Evolutionary conservation across 2,888 invertebrate genomes (phyloP).

Genomic region (Kryphioiulus occultus): DNA sequence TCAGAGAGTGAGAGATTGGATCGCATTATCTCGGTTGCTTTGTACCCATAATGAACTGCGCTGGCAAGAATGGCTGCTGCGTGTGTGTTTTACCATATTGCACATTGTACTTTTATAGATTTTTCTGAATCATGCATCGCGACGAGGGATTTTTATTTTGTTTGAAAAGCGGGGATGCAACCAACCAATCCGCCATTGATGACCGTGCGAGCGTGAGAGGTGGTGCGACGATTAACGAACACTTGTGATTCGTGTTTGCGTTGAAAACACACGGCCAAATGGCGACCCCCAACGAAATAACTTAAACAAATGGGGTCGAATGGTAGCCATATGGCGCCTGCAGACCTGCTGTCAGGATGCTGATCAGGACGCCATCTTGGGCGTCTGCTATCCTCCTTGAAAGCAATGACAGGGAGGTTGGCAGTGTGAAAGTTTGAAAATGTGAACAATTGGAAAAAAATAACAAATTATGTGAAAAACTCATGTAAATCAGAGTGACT

Average conservation of each 20-base stretch:
- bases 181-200: background rate
- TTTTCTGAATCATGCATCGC: slow-evolving; percentile 8
- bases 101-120: slow-evolving; percentile 2
- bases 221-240: background rate
- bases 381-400: too few species aligned
- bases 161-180: background rate
- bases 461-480: too few species aligned
- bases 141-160: background rate
- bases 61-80: background rate
- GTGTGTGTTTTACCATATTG: slow-evolving; percentile 14
- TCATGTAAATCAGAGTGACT: too few species aligned
- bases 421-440: too few species aligned
- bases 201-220: background rate
- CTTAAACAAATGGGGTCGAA: background rate
- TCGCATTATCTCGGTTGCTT: background rate
- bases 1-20: slow-evolving; percentile 21
- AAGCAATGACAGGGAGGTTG: background rate
- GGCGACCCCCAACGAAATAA: background rate
- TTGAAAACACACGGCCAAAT: background rate
- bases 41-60: background rate
- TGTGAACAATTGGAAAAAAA: too few species aligned
- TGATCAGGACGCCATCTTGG: too few species aligned
- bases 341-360: background rate
- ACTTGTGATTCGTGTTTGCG: slow-evolving; percentile 25
- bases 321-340: background rate